Base-by-base conservation (phyloP, 2,797 vertebrate genomes). In the Coluber constrictor region DNA sequence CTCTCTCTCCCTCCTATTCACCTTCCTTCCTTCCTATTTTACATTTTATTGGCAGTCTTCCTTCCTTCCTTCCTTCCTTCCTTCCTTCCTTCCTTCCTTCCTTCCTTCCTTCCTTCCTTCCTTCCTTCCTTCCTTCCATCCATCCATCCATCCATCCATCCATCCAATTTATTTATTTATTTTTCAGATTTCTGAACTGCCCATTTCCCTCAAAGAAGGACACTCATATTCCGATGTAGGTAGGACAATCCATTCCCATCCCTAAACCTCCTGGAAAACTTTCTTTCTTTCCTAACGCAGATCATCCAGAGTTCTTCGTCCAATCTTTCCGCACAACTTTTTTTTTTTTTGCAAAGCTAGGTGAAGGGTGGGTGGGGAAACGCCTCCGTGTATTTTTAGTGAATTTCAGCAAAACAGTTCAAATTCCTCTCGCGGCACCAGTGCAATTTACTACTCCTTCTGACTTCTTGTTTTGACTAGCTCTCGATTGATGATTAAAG, bases 381-480 rank as follows among this genome's bases (percentile, higher is more conserved):
- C 96, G 97, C 97, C 97, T 97, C 97, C 98, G 97, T 12, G 37
- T 98, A 97, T 97, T 98, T 89, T 97, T 96, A 96, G 97, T 97
- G 98, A 97, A 98, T 98, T 98, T 98, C 97, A 97, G 97, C 96
- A 98, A 98, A 98, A 98, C 96, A 97, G 97, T 97, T 98, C 97
- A 97, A 97, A 98, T 97, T 98, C 97, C 97, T 97, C 97, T 97
- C 96, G 96, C 96, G 97, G 96, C 97, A 98, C 97, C 96, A 98
- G 97, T 97, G 97, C 98, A 98, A 98, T 98, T 98, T 97, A 97
- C 97, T 97, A 97, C 97, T 98, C 97, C 97, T 97, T 97, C 97
- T 97, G 97, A 97, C 97, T 98, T 97, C 97, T 98, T 98, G 98
- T 98, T 98, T 97, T 98, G 98, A 98, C 97, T 98, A 96, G 97